phyloP scores from a whole-genome alignment of 2,113 vertebrate genomes.

The Solea senegalensis region DNA sequence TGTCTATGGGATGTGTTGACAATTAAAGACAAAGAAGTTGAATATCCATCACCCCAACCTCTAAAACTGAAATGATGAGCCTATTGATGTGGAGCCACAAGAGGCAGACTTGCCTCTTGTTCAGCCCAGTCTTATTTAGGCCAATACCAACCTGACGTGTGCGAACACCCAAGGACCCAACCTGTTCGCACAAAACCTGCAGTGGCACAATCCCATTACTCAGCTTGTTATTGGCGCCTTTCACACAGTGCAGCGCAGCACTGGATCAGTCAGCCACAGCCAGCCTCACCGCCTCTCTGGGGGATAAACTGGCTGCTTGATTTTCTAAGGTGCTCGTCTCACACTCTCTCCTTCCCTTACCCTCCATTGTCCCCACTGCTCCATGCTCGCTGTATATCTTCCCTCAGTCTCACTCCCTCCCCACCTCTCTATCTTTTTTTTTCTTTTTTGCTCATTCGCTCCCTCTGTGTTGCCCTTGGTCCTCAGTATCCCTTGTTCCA shows the following conservation, averaged over 20 bases:
- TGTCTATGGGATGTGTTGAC: slow-evolving; percentile 15
- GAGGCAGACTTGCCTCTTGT: slow-evolving; percentile 16
- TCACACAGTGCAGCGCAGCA: slow-evolving; percentile 71
- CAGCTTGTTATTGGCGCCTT: slow-evolving; percentile 73
- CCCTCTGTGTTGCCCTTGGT: slow-evolving; percentile 28
- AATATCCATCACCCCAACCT: slow-evolving; percentile 2
- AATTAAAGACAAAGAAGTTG: slow-evolving; percentile 11
- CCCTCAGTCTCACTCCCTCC: slow-evolving; percentile 7
- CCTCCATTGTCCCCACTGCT: slow-evolving; percentile 55
- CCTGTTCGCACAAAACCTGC: slow-evolving; percentile 75
- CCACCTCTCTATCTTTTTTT: slow-evolving; percentile 28
- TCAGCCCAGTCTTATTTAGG: slow-evolving; percentile 47
- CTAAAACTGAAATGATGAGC: slow-evolving; percentile 13
- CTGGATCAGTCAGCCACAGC: slow-evolving; percentile 72
- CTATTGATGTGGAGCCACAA: slow-evolving; percentile 35
- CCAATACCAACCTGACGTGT: slow-evolving; percentile 58
- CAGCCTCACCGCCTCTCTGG: slow-evolving; percentile 59
- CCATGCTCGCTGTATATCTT: slow-evolving; percentile 29
- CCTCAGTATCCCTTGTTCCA: slow-evolving; percentile 18
- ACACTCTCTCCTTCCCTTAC: slow-evolving; percentile 46
- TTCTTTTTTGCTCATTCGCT: slow-evolving; percentile 12
- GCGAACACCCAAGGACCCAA: slow-evolving; percentile 73
- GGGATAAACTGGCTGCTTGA: slow-evolving; percentile 67
- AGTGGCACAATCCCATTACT: slow-evolving; percentile 79
- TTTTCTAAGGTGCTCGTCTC: slow-evolving; percentile 71